Base-by-base conservation (phyloP, 2,888 invertebrate genomes). In the Andrena fulva region DNA sequence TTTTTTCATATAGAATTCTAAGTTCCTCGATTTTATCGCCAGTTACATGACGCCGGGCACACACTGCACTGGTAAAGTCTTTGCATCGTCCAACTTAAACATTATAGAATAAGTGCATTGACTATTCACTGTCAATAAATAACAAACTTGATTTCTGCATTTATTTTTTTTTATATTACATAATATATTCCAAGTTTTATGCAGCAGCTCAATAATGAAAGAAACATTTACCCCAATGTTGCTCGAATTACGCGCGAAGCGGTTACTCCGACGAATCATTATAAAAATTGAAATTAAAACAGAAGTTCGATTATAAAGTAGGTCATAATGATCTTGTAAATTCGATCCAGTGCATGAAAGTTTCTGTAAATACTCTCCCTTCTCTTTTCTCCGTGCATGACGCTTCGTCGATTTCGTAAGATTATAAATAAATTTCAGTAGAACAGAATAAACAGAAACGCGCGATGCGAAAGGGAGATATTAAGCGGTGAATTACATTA, bases 311-410 rank as follows among this genome's bases (percentile, higher is more conserved):
- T 69, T 20, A 6, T 6, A 59, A 24, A 64, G 3, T 27, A 12
- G 42, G 12, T 29, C 6, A 31, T 10, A 42, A 27, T n/a, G 24
- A 4, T 31, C 2, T 77, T 77, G 50, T 59, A 72, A 64, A 77
- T 56, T 56, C 24, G 1, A 73, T 52, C 8, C 74, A 66, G 35
- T 62, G 74, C 77, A 80, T 78, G 72, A 85, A 54, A 64, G 63
- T 77, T 69, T 77, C 62, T 80, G 68, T 68, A 77, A 67, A 84
- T 84, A 77, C 60, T 35, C 42, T 56, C 20, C 59, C 50, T 68
- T 60, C n/a, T 68, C 54, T 62, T 48, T 71, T 42, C 60, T 76
- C 48, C 70, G 54, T 80, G 76, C 80, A 80, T 76, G 70, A 67
- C 16, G 60, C 80, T 78, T 78, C 63, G 42, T 64, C 64, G 60